phyloP scores from a whole-genome alignment of 2,797 vertebrate genomes.

The Acestrorhynchus altus region DNA sequence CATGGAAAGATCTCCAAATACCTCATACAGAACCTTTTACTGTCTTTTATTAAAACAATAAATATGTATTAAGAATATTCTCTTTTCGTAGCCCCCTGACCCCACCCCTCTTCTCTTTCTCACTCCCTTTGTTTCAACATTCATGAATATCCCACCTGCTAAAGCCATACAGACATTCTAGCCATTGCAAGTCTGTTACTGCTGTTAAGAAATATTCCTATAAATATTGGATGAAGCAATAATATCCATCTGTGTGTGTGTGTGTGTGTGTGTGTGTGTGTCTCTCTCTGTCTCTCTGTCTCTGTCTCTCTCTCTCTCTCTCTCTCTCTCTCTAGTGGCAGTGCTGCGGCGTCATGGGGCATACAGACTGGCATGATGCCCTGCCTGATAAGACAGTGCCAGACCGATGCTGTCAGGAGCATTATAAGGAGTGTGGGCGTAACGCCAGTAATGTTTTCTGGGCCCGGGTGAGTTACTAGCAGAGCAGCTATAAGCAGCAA shows the following conservation, averaged over 20 bases:
- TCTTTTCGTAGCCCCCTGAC: not conserved
- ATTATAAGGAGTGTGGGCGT: slow-evolving; percentile 87
- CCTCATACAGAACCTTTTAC: not conserved
- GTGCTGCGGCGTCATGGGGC: slow-evolving; percentile 90
- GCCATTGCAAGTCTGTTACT: not conserved
- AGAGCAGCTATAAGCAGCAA: not conserved
- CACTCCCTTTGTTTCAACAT: not conserved
- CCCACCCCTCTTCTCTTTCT: not conserved
- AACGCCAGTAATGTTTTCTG: slow-evolving; percentile 88
- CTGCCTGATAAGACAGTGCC: slow-evolving; percentile 88
- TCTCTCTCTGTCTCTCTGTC: not conserved
- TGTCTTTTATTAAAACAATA: not conserved
- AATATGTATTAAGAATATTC: not conserved
- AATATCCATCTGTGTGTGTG: not conserved
- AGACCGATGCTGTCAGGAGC: slow-evolving; percentile 91
- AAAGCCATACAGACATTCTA: not conserved
- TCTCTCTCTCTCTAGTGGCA: slow-evolving; percentile 80
- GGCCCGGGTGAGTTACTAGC: slow-evolving; percentile 79
- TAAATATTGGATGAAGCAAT: slow-evolving; percentile 25
- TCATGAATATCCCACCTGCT: not conserved
- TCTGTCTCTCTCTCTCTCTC: not conserved
- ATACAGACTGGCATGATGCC: slow-evolving; percentile 88
- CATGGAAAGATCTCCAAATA: not conserved
- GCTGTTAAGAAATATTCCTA: slow-evolving; percentile 21
- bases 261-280: no score